These are phyloP conservation scores for Scalopus aquaticus DNA, from an alignment of 2,113 vertebrate species.

Conservation along the genomic window DNA sequence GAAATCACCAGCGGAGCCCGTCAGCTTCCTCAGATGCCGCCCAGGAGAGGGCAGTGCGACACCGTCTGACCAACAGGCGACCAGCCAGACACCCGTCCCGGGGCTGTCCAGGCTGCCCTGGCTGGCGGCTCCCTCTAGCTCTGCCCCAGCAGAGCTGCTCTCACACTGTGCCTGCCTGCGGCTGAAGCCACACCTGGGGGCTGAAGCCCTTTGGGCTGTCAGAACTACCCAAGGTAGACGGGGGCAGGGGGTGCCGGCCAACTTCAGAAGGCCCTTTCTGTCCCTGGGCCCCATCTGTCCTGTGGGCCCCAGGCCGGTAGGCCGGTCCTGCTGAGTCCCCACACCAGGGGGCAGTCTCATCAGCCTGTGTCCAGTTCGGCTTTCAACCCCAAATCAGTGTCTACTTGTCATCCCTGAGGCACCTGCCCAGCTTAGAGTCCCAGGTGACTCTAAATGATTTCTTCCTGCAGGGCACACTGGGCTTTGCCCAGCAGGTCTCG, in stretches of 20 bases:
- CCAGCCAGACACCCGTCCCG: neutral
- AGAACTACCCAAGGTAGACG: neutral
- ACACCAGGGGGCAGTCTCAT: neutral
- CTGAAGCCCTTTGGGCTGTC: neutral
- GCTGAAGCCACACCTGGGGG: neutral
- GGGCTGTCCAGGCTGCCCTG: neutral
- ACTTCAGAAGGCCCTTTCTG: neutral
- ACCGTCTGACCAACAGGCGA: rapidly evolving
- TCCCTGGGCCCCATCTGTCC: neutral
- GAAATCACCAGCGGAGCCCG: rapidly evolving
- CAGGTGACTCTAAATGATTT: slow-evolving; percentile 57
- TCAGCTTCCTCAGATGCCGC: neutral
- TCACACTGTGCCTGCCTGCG: neutral
- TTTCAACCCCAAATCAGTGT: too few relatives aligned
- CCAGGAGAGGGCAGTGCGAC: slow-evolving; percentile 68
- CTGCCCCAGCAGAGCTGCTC: neutral
- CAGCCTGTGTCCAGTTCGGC: too few relatives aligned
- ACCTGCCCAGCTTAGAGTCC: neutral
- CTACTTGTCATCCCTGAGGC: neutral
- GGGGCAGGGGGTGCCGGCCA: neutral
- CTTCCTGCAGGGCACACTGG: neutral
- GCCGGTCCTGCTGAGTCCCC: neutral
- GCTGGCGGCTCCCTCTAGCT: neutral
- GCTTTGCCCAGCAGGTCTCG: neutral
- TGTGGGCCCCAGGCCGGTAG: neutral